Evolutionary conservation across 2,113 vertebrate species (phyloP).

Genomic region (Mobula birostris): DNA sequence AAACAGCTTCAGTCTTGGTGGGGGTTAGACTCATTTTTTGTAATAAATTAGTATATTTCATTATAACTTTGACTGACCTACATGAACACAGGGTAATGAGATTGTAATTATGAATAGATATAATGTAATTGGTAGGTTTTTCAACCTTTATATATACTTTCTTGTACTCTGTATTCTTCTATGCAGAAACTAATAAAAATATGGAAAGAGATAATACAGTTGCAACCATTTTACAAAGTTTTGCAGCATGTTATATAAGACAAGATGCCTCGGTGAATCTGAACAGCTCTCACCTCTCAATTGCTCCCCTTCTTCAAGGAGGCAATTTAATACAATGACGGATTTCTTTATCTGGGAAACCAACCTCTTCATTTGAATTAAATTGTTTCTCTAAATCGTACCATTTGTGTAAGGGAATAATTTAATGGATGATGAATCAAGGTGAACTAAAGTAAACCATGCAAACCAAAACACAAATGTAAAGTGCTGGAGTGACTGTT

Average conservation of each 20-base stretch:
- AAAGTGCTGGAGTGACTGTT: background rate
- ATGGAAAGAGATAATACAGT: no score
- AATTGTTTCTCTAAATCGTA: constrained; percentile 2
- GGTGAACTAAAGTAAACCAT: constrained; percentile 19
- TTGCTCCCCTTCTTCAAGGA: background rate
- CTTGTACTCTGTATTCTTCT: no score
- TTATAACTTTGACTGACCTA: no score
- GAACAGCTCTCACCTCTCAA: background rate
- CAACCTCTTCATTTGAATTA: background rate
- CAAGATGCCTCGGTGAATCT: background rate
- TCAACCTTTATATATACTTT: no score
- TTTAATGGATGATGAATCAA: constrained; percentile 27
- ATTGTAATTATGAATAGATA: no score
- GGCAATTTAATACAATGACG: background rate
- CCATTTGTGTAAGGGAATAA: constrained; percentile 21
- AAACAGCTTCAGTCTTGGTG: no score
- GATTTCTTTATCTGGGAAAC: background rate
- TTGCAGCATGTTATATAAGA: background rate
- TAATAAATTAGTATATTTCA: no score
- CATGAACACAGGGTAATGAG: no score
- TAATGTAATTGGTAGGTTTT: no score
- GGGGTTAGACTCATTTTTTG: no score
- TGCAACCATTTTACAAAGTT: background rate
- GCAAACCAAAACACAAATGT: background rate
- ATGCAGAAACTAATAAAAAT: no score